A percentile compares a stretch with the other conserved stretches of the same genome.
phyloP scores from a whole-genome alignment of 2,888 invertebrate genomes.

The Encarsia formosa region DNA sequence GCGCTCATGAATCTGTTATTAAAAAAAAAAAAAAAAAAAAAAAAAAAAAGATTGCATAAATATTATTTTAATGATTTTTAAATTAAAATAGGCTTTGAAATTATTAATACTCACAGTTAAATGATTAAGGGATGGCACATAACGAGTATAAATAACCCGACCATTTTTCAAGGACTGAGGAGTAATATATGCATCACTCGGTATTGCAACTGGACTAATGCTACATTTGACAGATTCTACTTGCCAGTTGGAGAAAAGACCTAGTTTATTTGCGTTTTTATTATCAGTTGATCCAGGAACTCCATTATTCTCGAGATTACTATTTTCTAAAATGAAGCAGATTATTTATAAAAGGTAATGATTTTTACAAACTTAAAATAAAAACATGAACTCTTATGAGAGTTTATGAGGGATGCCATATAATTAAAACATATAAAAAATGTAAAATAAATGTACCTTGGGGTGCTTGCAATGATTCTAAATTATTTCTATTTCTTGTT shows the following conservation, averaged over 20 bases:
- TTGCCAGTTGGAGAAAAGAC: constrained; percentile 15
- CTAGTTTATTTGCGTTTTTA: constrained; percentile 29
- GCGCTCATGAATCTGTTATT: constrained; percentile 64
- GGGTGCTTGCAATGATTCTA: too few species aligned
- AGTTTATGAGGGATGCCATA: too few species aligned
- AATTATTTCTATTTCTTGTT: constrained; percentile 47
- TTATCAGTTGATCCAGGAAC: constrained; percentile 24
- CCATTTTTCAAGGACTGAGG: constrained; percentile 59
- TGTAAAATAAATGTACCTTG: too few species aligned
- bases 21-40: too few species aligned
- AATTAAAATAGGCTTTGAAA: neutral
- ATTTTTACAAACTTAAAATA: too few species aligned
- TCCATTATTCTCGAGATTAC: constrained; percentile 30
- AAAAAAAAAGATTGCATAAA: too few species aligned
- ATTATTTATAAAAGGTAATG: too few species aligned
- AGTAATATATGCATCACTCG: constrained; percentile 54
- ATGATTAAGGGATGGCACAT: constrained; percentile 56
- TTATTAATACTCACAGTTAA: constrained; percentile 53
- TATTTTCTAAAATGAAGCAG: constrained; percentile 37
- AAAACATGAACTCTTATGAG: too few species aligned
- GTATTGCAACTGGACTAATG: constrained; percentile 35
- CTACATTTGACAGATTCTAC: constrained; percentile 17
- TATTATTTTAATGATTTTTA: constrained; percentile 12
- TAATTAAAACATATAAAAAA: too few species aligned
- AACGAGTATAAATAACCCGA: constrained; percentile 57